Evolutionary conservation across 2,888 invertebrate species (phyloP).

Genomic region (Mythimna impura): DNA sequence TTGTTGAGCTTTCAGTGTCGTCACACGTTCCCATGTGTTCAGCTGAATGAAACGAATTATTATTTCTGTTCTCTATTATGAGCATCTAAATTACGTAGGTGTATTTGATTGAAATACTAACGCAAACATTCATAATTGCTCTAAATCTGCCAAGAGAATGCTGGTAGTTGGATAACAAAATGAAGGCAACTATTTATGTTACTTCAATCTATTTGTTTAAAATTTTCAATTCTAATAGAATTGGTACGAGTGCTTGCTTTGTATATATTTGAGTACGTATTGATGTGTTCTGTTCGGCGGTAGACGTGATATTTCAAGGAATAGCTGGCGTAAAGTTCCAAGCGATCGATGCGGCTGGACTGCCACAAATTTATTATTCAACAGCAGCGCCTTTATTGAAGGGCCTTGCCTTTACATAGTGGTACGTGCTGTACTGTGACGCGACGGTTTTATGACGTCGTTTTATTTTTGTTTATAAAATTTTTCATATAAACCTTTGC

Average conservation of each 20-base stretch:
- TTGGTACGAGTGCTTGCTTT: not conserved
- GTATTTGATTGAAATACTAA: conserved; percentile 40
- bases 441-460: conserved; percentile 26
- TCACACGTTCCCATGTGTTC: conserved; percentile 9
- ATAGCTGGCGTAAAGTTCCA: conserved; percentile 36
- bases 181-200: conserved; percentile 27
- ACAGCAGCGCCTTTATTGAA: conserved; percentile 38
- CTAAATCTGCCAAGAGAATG: conserved; percentile 39
- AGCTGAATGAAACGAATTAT: conserved; percentile 46
- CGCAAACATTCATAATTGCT: conserved; percentile 46
- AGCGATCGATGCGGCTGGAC: conserved; percentile 54
- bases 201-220: conserved; percentile 16
- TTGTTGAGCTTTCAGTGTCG: conserved; percentile 47
- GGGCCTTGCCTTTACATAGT: conserved; percentile 25
- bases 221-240: conserved; percentile 22
- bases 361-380: conserved; percentile 61
- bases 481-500: conserved; percentile 1
- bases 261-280: conserved; percentile 26
- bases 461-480: conserved; percentile 26
- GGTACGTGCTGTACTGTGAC: conserved; percentile 18
- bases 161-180: conserved; percentile 34
- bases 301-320: conserved; percentile 41
- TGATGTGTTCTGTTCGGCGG: conserved; percentile 26
- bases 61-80: conserved; percentile 28
- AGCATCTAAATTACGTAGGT: conserved; percentile 29